Percentiles rank a stretch among this genome's conserved stretches.
Conservation (phyloP, 1,140 invertebrate species). For the Apis cerana region DNA sequence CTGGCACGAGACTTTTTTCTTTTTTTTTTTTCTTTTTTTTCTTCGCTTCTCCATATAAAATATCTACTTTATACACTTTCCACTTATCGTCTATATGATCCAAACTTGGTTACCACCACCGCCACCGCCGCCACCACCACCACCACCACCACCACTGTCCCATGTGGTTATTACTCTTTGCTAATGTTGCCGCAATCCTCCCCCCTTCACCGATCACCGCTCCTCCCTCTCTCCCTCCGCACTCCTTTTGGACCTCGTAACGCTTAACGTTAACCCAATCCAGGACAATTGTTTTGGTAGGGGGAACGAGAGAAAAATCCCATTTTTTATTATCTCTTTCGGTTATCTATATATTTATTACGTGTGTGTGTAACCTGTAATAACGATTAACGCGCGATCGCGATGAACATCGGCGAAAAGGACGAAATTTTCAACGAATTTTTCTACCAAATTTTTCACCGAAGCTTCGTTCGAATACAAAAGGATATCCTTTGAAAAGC, state of each 20-base stretch:
- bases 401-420: constrained; percentile 46
- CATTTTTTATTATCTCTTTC: constrained; percentile 11
- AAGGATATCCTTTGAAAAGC: neutral
- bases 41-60: constrained; percentile 58
- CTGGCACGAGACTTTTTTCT: constrained; percentile 51
- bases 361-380: neutral
- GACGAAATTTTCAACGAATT: too few relatives aligned
- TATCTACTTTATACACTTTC: constrained; percentile 60
- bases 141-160: constrained; percentile 49
- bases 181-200: constrained; percentile 50
- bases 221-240: neutral
- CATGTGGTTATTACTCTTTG: constrained; percentile 46
- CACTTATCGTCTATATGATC: constrained; percentile 61
- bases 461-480: neutral
- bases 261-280: constrained; percentile 57
- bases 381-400: neutral
- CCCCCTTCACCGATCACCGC: constrained; percentile 45
- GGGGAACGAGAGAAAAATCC: neutral
- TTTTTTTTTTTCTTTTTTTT: constrained; percentile 27
- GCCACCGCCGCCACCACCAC: constrained; percentile 37
- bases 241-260: constrained; percentile 25
- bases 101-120: constrained; percentile 44
- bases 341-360: constrained; percentile 17
- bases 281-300: constrained; percentile 24
- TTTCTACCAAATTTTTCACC: too few relatives aligned